Evolutionary conservation across 2,888 invertebrate genomes (phyloP).

Genomic region (Polietes domitor): DNA sequence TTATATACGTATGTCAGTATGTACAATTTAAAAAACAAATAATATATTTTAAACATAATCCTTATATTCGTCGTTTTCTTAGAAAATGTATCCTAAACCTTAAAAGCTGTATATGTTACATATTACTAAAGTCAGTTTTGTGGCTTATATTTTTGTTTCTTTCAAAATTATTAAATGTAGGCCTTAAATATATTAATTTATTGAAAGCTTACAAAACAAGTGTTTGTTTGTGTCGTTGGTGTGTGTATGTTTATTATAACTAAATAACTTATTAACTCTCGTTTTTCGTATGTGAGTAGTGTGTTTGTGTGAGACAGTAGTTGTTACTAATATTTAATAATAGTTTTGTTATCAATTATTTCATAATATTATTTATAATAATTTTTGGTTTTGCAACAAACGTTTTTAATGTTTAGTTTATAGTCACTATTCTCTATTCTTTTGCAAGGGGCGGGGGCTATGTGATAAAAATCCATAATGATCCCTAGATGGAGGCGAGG

Average conservation of each 20-base stretch:
- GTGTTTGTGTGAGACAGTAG: slow-evolving; percentile 3
- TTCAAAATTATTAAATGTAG: slow-evolving; percentile 19
- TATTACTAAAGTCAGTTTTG: slow-evolving; percentile 22
- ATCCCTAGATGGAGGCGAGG: not conserved
- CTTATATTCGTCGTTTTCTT: not conserved
- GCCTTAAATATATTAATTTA: slow-evolving; percentile 35
- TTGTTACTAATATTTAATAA: slow-evolving; percentile 8
- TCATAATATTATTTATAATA: slow-evolving; percentile 58
- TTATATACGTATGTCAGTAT: not conserved
- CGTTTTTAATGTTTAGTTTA: slow-evolving; percentile 56
- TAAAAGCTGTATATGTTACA: not conserved
- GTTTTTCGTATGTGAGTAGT: slow-evolving; percentile 37
- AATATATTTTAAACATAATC: not conserved
- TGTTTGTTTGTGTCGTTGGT: not conserved
- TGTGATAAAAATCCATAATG: slow-evolving; percentile 60
- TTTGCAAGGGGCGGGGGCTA: not conserved
- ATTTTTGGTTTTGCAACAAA: slow-evolving; percentile 65
- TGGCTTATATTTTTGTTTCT: slow-evolving; percentile 4
- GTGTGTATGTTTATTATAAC: slow-evolving; percentile 43
- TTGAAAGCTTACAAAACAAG: slow-evolving; percentile 40
- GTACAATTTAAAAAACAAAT: not conserved
- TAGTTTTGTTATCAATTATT: slow-evolving; percentile 5
- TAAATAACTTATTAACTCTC: slow-evolving; percentile 62
- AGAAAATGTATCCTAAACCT: slow-evolving; percentile 13
- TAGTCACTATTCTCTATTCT: slow-evolving; percentile 33